Base-by-base conservation (phyloP, 2,113 vertebrate genomes). In the Gymnarchus niloticus region DNA sequence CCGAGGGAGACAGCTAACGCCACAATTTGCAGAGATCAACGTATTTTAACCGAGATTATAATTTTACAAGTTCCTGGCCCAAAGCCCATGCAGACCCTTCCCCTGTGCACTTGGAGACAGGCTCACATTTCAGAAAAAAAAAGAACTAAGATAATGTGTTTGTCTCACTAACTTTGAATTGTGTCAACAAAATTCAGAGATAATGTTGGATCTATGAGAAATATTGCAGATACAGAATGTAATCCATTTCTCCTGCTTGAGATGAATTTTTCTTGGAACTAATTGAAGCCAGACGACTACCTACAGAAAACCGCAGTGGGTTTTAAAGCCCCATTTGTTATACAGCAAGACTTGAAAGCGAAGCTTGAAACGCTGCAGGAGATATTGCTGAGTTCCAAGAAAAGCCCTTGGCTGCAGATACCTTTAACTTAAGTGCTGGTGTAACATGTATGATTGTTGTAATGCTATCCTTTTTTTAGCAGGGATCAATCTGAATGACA, bases 281-380 rank as follows among this genome's bases (percentile, higher is more conserved):
- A 87, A 86, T 85, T 48, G 80, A 86, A 33, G 69, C 83, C 87
- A 86, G 85, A 85, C 83, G 85, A 83, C 14, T 19, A 25, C 57
- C 14, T 61, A 33, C 81, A 37, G 51, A 84, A 88, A 86, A 25
- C 6, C 6, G 76, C 85, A 23, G 65, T 28, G 57, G 87, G 69
- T 59, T 73, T 52, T 21, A 17, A 48, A 73, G 69, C 51, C 12
- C 49, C 46, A 2, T 80, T 48, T 85, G 44, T 73, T 57, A 81
- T 44, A 69, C n/a, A 28, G 41, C 37, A 25, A n/a, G 6, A 73
- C 61, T 46, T 65, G 19, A 54, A 6, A 7, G 6, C 14, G 6
- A 54, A 54, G 52, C 52, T 54, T 54, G 6, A 14, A 54, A 54
- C n/a, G n/a, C n/a, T n/a, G n/a, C n/a, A n/a, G n/a, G n/a, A 14